Evolutionary conservation across 2,797 vertebrate genomes (phyloP).

Genomic region (Sebastes minor): DNA sequence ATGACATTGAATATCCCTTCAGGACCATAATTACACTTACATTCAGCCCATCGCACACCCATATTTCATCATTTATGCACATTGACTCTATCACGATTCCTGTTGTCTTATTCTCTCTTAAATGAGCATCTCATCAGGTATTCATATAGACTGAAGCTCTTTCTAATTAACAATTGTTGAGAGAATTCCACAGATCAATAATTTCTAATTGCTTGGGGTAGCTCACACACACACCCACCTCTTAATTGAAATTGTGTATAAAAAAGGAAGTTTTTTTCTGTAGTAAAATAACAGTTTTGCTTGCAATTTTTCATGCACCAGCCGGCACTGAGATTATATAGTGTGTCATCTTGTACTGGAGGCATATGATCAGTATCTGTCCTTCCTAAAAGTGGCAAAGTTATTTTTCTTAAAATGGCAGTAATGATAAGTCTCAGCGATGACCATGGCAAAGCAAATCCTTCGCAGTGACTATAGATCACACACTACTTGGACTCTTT

Average conservation of each 20-base stretch:
- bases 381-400: not conserved
- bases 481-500: constrained; percentile 36
- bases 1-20: constrained; percentile 49
- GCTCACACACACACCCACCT: constrained; percentile 7
- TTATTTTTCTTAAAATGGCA: constrained; percentile 9
- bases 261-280: not conserved
- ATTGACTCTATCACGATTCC: constrained; percentile 26
- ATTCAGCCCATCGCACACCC: constrained; percentile 25
- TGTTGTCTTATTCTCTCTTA: constrained; percentile 37
- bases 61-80: constrained; percentile 57
- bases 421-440: not conserved
- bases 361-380: not conserved
- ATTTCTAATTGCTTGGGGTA: constrained; percentile 50
- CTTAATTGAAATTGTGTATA: constrained; percentile 28
- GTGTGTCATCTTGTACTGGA: not conserved
- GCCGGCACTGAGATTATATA: not conserved
- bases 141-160: constrained; percentile 38
- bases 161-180: constrained; percentile 45
- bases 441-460: not conserved
- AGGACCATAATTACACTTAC: constrained; percentile 59
- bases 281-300: not conserved
- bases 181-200: constrained; percentile 58
- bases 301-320: not conserved
- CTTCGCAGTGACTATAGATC: not conserved
- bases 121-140: constrained; percentile 43